Conservation (phyloP, 2,113 vertebrate species). For the Mobula birostris region DNA sequence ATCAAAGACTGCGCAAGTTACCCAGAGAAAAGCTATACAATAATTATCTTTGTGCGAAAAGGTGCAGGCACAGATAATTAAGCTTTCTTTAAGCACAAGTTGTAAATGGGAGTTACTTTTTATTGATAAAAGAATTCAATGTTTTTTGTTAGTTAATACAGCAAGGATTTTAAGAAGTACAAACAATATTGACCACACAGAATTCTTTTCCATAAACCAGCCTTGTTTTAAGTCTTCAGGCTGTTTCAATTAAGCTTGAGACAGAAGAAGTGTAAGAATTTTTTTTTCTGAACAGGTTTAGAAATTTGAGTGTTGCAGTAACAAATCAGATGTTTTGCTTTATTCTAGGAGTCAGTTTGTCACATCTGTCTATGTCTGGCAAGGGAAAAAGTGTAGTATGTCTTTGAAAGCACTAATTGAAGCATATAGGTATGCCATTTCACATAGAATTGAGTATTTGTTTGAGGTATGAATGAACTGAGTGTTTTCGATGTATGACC, state of each 20-base stretch:
- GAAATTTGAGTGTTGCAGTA: neutral
- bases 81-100: neutral
- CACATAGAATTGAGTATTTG: constrained; percentile 13
- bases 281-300: neutral
- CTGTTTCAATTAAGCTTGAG: neutral
- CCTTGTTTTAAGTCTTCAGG: neutral
- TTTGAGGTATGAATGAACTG: constrained; percentile 20
- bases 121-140: neutral
- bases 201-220: neutral
- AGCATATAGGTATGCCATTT: constrained; percentile 28
- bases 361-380: neutral
- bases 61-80: neutral
- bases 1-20: neutral
- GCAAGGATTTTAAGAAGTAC: neutral
- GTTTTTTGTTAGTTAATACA: neutral
- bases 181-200: neutral
- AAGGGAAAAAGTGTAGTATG: constrained; percentile 12
- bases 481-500: constrained; percentile 22
- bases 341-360: constrained; percentile 11
- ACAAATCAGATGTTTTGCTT: neutral
- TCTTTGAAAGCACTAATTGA: constrained; percentile 15
- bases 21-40: neutral
- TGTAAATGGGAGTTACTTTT: neutral
- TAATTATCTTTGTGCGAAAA: constrained; percentile 1
- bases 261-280: neutral